Evolutionary conservation across 2,113 vertebrate species (phyloP).

Genomic region (Conger conger): DNA sequence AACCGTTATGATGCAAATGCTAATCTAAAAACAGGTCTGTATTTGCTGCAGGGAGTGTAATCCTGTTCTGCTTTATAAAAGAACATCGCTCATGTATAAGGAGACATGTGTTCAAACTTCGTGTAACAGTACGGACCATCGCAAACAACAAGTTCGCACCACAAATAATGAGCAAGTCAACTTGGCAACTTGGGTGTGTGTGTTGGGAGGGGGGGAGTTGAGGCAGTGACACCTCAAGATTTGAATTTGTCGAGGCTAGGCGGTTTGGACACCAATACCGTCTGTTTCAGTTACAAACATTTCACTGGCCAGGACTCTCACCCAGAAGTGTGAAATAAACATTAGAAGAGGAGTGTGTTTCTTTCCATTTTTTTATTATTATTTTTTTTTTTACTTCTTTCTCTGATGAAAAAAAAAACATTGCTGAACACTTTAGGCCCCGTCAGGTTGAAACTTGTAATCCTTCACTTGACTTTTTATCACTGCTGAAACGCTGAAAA

Average conservation of each 20-base stretch:
- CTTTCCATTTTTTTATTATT: neutral
- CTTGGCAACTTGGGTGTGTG: too few species aligned
- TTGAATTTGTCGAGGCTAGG: too few species aligned
- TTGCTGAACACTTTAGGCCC: conserved; percentile 41
- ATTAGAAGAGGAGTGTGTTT: conserved; percentile 44
- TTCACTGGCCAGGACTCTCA: too few species aligned
- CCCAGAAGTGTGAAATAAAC: conserved; percentile 14
- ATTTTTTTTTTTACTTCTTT: conserved; percentile 22
- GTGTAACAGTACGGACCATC: neutral
- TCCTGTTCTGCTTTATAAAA: conserved; percentile 10
- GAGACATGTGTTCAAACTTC: neutral
- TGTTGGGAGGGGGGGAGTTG: too few species aligned
- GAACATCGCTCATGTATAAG: neutral
- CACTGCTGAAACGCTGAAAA: conserved; percentile 45
- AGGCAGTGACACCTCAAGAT: too few species aligned
- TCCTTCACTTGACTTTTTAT: conserved; percentile 43
- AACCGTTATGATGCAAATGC: too few species aligned
- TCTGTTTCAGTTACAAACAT: too few species aligned
- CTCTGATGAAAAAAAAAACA: conserved; percentile 48
- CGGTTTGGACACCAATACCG: too few species aligned
- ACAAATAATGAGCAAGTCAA: too few species aligned
- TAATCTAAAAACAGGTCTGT: too few species aligned
- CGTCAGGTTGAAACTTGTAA: conserved; percentile 49
- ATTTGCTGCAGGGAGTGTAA: too few species aligned
- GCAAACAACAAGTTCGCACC: too few species aligned